These are phyloP conservation scores for Dolichotis patagonum DNA, from an alignment of 2,113 vertebrate genomes.

Conservation along the genomic window DNA sequence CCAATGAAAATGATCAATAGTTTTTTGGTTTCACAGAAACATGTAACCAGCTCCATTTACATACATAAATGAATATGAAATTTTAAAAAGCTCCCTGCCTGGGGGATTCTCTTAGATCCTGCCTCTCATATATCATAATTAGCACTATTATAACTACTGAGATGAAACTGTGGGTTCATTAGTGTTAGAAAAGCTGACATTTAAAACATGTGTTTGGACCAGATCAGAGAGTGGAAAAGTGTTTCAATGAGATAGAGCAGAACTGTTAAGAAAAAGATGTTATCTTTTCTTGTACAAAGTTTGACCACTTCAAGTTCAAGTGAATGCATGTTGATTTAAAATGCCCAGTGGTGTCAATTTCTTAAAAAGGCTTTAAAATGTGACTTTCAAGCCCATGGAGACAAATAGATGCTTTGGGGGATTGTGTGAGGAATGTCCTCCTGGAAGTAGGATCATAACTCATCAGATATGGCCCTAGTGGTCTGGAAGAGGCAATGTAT, in stretches of 20 bases:
- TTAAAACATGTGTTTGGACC: background rate
- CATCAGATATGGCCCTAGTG: conserved; percentile 23
- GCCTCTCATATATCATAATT: conserved; percentile 49
- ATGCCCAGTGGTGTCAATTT: conserved; percentile 51
- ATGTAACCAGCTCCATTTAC: conserved; percentile 22
- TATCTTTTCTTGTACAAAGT: background rate
- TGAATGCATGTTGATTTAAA: conserved; percentile 49
- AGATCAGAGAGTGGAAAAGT: background rate
- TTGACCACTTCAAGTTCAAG: conserved; percentile 39
- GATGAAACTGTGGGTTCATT: conserved; percentile 47
- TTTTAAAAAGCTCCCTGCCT: conserved; percentile 59
- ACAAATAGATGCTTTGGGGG: background rate
- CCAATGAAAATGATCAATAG: conserved; percentile 70
- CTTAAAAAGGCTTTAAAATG: conserved; percentile 55
- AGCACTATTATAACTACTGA: conserved; percentile 55
- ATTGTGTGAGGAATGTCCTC: conserved; percentile 37
- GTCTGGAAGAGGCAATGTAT: conserved; percentile 21
- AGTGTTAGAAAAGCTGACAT: conserved; percentile 49
- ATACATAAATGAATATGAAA: conserved; percentile 66
- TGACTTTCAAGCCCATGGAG: conserved; percentile 38
- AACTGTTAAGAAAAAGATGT: background rate
- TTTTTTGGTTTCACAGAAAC: conserved; percentile 66
- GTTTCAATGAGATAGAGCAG: background rate
- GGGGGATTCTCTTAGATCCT: conserved; percentile 42
- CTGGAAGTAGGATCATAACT: background rate